These are phyloP conservation scores for Lepeophtheirus salmonis DNA, from an alignment of 1,140 invertebrate genomes.

Conservation along the genomic window DNA sequence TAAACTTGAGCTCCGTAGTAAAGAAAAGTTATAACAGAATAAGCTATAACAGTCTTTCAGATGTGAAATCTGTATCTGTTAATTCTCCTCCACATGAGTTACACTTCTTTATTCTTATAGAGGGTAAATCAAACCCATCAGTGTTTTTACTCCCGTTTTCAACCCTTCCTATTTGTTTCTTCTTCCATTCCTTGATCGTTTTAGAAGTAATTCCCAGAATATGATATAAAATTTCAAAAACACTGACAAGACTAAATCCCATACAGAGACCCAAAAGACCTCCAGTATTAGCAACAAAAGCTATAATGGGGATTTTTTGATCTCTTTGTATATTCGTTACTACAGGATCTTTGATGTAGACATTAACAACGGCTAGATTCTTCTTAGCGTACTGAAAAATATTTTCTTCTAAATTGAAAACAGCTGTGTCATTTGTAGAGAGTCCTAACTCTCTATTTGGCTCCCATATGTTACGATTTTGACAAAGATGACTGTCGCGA, in stretches of 20 bases:
- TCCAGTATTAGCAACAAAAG: conserved; percentile 17
- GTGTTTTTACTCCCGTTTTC: neutral
- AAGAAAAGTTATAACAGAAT: too few species aligned
- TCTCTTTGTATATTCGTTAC: conserved; percentile 12
- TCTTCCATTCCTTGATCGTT: neutral
- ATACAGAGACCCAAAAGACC: conserved; percentile 17
- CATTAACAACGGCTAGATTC: conserved; percentile 15
- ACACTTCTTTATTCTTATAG: neutral
- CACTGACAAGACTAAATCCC: conserved; percentile 18
- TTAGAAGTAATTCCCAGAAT: neutral
- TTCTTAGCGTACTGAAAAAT: conserved; percentile 17
- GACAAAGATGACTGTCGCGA: neutral
- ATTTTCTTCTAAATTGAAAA: neutral
- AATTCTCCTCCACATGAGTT: neutral
- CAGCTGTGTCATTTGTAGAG: neutral
- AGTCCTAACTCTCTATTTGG: neutral
- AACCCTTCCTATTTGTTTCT: neutral
- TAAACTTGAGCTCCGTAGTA: too few species aligned
- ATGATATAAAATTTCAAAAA: conserved; percentile 14
- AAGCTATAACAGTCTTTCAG: neutral
- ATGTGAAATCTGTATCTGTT: neutral
- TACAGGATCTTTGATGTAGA: conserved; percentile 16
- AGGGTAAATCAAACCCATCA: neutral
- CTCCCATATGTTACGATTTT: conserved; percentile 4
- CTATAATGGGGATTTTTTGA: conserved; percentile 16